phyloP scores from a whole-genome alignment of 1,140 invertebrate species.

The Drosophila nikananu region DNA sequence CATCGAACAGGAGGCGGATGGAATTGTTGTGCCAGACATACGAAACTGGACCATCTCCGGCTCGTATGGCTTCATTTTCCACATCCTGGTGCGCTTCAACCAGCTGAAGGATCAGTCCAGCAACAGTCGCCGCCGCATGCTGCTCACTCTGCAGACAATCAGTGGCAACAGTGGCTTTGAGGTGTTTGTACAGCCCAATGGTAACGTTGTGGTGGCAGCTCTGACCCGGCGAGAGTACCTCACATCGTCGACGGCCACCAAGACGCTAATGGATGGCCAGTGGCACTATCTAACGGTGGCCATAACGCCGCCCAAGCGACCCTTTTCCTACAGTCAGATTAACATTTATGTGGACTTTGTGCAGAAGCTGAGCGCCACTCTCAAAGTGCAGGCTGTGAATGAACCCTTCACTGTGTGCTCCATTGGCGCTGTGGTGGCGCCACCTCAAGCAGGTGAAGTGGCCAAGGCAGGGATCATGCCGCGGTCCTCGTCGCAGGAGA shows the following conservation, averaged over 20 bases:
- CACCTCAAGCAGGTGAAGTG: conserved; percentile 38
- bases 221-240: conserved; percentile 87
- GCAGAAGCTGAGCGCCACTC: conserved; percentile 86
- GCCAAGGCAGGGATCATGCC: conserved; percentile 44
- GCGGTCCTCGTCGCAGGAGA: conserved; percentile 73
- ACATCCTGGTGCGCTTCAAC: conserved; percentile 87
- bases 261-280: conserved; percentile 86
- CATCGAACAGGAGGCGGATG: conserved; percentile 86
- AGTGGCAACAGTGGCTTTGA: conserved; percentile 87
- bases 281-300: conserved; percentile 89
- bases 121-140: conserved; percentile 63
- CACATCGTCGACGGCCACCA: conserved; percentile 86
- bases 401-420: conserved; percentile 87
- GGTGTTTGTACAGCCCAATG: conserved; percentile 87
- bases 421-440: conserved; percentile 85
- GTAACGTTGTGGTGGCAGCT: conserved; percentile 87
- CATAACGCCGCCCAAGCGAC: conserved; percentile 87
- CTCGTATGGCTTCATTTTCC: conserved; percentile 88
- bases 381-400: conserved; percentile 88
- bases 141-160: conserved; percentile 86
- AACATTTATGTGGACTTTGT: conserved; percentile 88
- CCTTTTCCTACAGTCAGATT: conserved; percentile 88
- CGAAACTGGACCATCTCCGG: conserved; percentile 87
- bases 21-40: conserved; percentile 86
- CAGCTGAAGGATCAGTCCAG: conserved; percentile 47